phyloP scores from a whole-genome alignment of 2,888 invertebrate genomes.

The Brachypterus glaber region DNA sequence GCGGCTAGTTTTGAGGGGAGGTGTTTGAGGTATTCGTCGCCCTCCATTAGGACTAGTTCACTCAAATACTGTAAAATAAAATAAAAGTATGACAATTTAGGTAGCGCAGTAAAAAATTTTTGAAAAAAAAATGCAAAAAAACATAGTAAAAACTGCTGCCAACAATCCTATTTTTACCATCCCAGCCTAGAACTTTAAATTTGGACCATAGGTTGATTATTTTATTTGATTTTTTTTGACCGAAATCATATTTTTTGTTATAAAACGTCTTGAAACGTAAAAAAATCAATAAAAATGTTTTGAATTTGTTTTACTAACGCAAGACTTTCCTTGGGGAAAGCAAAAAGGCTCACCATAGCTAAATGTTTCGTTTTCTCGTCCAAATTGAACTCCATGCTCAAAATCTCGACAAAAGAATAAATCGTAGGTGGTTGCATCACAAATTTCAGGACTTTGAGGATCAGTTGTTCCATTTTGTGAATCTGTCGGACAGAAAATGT shows the following conservation, averaged over 20 bases:
- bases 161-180: no score
- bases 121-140: no score
- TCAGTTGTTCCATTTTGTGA: conserved; percentile 35
- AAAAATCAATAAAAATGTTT: no score
- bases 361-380: conserved; percentile 28
- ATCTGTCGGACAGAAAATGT: conserved; percentile 33
- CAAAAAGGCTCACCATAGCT: conserved; percentile 35
- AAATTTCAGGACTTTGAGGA: conserved; percentile 33
- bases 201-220: no score
- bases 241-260: no score
- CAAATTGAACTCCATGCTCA: conserved; percentile 28
- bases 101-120: no score
- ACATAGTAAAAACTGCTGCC: no score
- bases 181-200: no score
- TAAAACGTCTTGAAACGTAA: no score
- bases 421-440: conserved; percentile 35
- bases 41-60: conserved; percentile 36
- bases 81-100: background rate
- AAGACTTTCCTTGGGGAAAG: no score
- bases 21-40: conserved; percentile 30
- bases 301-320: no score
- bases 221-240: no score
- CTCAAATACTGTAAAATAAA: conserved; percentile 29
- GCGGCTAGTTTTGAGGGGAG: conserved; percentile 37
- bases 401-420: conserved; percentile 30